These are phyloP conservation scores for Spisula solida DNA, from an alignment of 2,888 invertebrate species.

Conservation along the genomic window DNA sequence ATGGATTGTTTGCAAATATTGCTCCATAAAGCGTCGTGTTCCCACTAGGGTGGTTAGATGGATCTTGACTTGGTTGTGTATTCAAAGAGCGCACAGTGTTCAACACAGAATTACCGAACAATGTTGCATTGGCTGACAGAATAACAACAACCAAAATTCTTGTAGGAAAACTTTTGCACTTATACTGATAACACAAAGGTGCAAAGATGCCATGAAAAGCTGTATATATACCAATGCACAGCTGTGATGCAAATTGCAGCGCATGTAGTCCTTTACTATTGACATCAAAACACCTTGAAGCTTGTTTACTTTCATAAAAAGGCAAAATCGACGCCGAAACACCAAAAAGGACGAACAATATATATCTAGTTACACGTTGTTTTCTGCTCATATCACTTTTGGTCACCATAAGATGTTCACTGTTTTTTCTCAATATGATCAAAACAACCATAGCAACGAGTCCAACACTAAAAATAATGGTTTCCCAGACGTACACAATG, in stretches of 20 bases:
- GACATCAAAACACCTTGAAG: neutral
- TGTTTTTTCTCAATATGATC: neutral
- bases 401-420: neutral
- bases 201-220: slow-evolving; percentile 7
- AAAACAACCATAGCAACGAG: neutral
- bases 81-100: slow-evolving; percentile 1
- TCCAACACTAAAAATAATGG: neutral
- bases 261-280: neutral
- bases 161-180: neutral
- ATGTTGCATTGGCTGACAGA: slow-evolving; percentile 2
- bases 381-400: neutral
- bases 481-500: neutral
- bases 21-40: neutral
- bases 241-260: neutral
- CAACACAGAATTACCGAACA: neutral
- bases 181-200: neutral
- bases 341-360: neutral
- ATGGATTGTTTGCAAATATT: neutral
- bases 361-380: neutral
- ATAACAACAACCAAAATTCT: neutral
- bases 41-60: neutral
- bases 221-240: neutral
- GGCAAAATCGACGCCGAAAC: slow-evolving; percentile 21
- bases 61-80: neutral
- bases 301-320: neutral